Conservation (phyloP, 1,140 invertebrate species). For the Drosophila ironensis region DNA sequence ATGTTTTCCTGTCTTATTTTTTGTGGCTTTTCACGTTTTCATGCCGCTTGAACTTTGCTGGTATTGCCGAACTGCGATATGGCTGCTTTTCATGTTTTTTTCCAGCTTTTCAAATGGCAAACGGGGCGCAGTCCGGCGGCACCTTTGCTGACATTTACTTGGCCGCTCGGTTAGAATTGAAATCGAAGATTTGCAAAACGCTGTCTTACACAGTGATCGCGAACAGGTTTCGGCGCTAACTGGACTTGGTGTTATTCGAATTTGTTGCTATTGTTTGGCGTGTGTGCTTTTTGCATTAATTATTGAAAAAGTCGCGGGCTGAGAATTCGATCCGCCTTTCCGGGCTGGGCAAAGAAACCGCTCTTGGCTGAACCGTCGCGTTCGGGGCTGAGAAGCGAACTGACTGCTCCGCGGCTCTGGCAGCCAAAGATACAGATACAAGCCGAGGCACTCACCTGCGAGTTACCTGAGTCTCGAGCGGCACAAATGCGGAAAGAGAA, state of each 20-base stretch:
- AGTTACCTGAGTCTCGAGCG: not conserved
- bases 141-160: conserved; percentile 65
- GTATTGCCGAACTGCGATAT: conserved; percentile 8
- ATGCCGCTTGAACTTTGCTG: conserved; percentile 60
- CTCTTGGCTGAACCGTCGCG: conserved; percentile 41
- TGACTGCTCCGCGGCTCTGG: conserved; percentile 25
- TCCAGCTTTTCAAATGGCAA: conserved; percentile 38
- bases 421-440: conserved; percentile 23
- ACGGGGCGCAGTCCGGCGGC: conserved; percentile 43
- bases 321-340: conserved; percentile 14
- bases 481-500: not conserved
- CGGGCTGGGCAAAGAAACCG: conserved; percentile 1
- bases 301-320: conserved; percentile 45
- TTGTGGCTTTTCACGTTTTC: conserved; percentile 57
- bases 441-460: conserved; percentile 7
- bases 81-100: conserved; percentile 10
- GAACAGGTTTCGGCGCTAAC: conserved; percentile 57
- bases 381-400: conserved; percentile 45
- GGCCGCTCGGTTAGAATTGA: conserved; percentile 37
- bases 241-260: conserved; percentile 41
- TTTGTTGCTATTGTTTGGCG: conserved; percentile 46
- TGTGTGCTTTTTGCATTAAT: conserved; percentile 49
- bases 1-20: conserved; percentile 21
- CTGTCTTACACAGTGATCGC: conserved; percentile 59
- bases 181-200: conserved; percentile 17